Conservation (phyloP, 2,113 vertebrate genomes). For the Xenus cinereus region DNA sequence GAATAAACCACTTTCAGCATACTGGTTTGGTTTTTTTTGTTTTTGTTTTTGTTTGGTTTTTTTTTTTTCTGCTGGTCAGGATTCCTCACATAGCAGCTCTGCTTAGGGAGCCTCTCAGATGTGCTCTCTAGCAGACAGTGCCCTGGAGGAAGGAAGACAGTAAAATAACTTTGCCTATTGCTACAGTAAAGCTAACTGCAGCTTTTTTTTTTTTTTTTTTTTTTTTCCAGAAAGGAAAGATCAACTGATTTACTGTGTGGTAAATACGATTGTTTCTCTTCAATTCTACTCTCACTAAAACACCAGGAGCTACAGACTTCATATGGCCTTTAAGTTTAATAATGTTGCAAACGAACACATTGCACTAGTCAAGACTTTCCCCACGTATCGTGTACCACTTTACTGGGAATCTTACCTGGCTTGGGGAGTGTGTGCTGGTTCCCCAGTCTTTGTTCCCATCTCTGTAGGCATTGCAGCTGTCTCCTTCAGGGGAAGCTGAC, state of each 20-base stretch:
- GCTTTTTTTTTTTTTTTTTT: background rate
- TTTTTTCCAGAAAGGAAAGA: background rate
- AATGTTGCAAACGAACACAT: fast-evolving
- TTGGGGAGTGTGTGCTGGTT: background rate
- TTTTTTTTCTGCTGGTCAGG: background rate
- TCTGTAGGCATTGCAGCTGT: background rate
- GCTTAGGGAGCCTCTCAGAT: background rate
- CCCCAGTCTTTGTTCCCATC: background rate
- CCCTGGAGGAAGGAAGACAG: background rate
- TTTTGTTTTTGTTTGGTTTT: background rate
- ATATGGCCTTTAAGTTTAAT: background rate
- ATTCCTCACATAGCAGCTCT: background rate
- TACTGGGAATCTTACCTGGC: background rate
- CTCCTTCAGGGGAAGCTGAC: background rate
- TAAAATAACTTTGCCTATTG: background rate
- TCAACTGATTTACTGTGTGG: background rate
- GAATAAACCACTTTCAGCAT: background rate
- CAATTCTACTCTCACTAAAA: background rate
- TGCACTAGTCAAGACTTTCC: background rate
- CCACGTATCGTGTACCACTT: fast-evolving
- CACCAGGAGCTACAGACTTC: background rate
- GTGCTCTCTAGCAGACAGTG: background rate
- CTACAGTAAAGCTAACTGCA: background rate
- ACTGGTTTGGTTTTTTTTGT: background rate
- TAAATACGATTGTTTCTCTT: background rate